Evolutionary conservation across 2,113 vertebrate species (phyloP), one percentile per base, ranked within the genome.

Genomic region (Xenopus laevis): DNA sequence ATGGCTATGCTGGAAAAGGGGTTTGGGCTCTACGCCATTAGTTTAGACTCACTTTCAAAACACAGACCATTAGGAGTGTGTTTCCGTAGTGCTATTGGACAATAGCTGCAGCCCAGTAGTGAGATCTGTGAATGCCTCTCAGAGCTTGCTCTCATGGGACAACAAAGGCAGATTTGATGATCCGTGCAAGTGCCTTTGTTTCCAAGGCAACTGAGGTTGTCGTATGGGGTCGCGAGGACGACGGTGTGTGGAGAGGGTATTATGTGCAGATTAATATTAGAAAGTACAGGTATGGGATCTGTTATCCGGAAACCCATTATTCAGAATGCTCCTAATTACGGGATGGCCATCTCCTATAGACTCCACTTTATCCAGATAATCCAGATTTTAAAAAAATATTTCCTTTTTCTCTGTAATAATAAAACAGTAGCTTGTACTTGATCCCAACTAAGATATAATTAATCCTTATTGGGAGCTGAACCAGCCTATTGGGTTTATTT

Each of bases 41-140:
- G 87, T 90, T 92, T 91, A 89, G 83, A 90, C 87, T 91, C 82
- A 79, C 83, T 92, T 92, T 90, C 86, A 88, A 89, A 92, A 86
- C 87, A 80, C 10, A 83, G 89, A 79, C 87, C 84, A 85, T 91
- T 91, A 89, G 87, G 87, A 89, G 83, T 86, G 80, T 89, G 81
- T 88, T 86, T 88, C 88, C 87, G 81, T 83, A 79, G 84, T 82
- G 81, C 87, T 91, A 86, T 78, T 89, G 88, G 84, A 83, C 61
- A 71, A 85, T 89, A 82, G 75, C 87, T 83, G 85, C 83, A 85
- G 81, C 85, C 82, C 83, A 60, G 81, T 86, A 82, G 87, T 89
- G 86, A 78, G 83, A 72, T 82, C 80, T 89, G 84, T 87, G 89
- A 90, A 91, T 86, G 76, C 80, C 78, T 89, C 79, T 83, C 82